A percentile compares a stretch with the other conserved stretches of the same genome.
phyloP scores from a whole-genome alignment of 2,797 vertebrate species.

The Scarus forsteni region DNA sequence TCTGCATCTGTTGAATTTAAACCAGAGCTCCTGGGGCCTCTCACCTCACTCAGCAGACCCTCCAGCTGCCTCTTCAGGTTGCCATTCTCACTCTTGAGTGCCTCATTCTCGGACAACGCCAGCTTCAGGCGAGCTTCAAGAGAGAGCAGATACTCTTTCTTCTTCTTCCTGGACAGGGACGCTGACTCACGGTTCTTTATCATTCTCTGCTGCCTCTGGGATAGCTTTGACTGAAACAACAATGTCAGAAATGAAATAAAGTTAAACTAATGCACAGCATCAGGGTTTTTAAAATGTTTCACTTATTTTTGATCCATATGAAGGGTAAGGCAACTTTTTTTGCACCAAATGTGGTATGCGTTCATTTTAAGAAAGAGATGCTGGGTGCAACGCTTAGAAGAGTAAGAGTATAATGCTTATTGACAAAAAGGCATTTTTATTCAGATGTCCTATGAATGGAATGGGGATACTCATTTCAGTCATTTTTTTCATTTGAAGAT shows the following conservation, averaged over 20 bases:
- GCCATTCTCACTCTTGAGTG: slow-evolving; percentile 93
- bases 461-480: no score
- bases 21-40: slow-evolving; percentile 34
- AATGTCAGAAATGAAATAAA: slow-evolving; percentile 9
- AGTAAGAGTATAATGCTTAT: no score
- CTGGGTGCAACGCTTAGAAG: no score
- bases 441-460: no score
- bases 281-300: no score
- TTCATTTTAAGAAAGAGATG: no score
- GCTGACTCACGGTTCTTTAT: slow-evolving; percentile 98
- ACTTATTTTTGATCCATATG: no score
- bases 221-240: slow-evolving; percentile 85
- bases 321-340: no score
- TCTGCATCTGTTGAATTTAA: not conserved
- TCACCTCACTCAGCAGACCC: slow-evolving; percentile 91
- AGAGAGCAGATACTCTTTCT: slow-evolving; percentile 94
- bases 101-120: slow-evolving; percentile 91
- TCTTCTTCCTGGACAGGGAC: slow-evolving; percentile 94
- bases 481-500: no score
- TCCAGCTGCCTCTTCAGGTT: slow-evolving; percentile 92
- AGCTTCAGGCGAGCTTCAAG: slow-evolving; percentile 90
- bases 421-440: no score
- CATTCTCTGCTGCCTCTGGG: slow-evolving; percentile 94
- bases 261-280: not conserved
- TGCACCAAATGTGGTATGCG: no score